These are phyloP conservation scores for Sclerurus mexicanus DNA, from an alignment of 2,113 vertebrate species.

Conservation along the genomic window DNA sequence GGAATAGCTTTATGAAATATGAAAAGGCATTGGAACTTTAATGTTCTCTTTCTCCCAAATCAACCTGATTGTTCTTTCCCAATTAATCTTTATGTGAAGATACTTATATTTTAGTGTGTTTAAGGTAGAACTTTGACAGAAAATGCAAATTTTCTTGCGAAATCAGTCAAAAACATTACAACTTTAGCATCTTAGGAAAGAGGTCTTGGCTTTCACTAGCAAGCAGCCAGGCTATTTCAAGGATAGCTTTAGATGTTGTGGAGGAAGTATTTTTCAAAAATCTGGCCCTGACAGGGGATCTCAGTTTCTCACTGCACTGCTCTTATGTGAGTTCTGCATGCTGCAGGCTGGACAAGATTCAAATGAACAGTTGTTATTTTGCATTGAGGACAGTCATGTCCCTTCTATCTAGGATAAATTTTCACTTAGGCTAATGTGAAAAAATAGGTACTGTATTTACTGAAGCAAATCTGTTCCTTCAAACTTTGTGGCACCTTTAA, in stretches of 20 bases:
- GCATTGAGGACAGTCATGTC: background rate
- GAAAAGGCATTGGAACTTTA: background rate
- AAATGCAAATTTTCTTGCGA: background rate
- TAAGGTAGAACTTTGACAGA: background rate
- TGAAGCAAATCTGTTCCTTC: background rate
- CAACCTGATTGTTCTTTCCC: background rate
- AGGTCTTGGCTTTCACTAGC: background rate
- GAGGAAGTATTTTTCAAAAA: background rate
- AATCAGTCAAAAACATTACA: background rate
- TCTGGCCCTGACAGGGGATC: background rate
- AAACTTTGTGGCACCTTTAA: background rate
- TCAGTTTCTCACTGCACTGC: background rate
- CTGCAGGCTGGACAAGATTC: background rate
- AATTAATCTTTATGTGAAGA: background rate
- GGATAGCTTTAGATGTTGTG: background rate
- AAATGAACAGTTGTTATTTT: background rate
- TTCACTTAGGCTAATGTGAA: background rate
- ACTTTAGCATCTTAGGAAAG: background rate
- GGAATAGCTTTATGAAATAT: background rate
- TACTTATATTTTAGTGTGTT: background rate
- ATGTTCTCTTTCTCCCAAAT: background rate
- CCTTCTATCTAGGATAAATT: background rate
- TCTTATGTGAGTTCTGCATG: background rate
- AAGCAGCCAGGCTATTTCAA: background rate
- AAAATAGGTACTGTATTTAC: background rate